Percentiles rank a stretch among this genome's conserved stretches.
Conservation (phyloP, 1,140 invertebrate genomes). For the Plutomurus gul region DNA sequence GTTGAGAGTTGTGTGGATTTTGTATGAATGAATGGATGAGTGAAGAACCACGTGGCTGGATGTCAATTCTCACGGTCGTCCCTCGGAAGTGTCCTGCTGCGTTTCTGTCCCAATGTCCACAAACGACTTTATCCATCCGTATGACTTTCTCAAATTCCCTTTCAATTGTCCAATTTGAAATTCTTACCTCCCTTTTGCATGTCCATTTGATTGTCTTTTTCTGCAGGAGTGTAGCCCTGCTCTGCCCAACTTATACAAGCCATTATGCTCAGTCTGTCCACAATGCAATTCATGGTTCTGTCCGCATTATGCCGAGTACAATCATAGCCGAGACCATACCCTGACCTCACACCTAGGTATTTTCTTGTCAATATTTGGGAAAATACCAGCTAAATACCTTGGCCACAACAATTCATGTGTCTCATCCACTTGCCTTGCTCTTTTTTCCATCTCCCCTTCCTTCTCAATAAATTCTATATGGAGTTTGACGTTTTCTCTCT, state of each 20-base stretch:
- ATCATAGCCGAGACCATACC: neutral
- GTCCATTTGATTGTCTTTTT: slow-evolving; percentile 17
- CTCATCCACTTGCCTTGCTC: neutral
- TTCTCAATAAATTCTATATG: neutral
- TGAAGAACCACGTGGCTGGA: slow-evolving; percentile 49
- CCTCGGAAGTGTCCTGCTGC: slow-evolving; percentile 51
- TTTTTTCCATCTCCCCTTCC: neutral
- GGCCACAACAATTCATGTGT: slow-evolving; percentile 43
- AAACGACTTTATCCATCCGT: slow-evolving; percentile 40
- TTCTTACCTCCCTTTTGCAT: slow-evolving; percentile 22
- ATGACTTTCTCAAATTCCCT: slow-evolving; percentile 48
- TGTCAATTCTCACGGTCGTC: slow-evolving; percentile 52
- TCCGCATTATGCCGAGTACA: neutral
- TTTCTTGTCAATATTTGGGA: slow-evolving; percentile 53
- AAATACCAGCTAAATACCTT: slow-evolving; percentile 44
- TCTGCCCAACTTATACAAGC: slow-evolving; percentile 17
- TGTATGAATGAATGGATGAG: slow-evolving; percentile 25
- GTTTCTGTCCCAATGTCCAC: slow-evolving; percentile 43
- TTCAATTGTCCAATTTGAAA: slow-evolving; percentile 27
- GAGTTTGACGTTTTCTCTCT: neutral
- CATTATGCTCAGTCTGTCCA: slow-evolving; percentile 37
- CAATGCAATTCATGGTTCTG: neutral
- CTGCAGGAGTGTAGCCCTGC: neutral
- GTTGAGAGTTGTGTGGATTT: neutral
- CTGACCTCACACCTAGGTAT: slow-evolving; percentile 52